phyloP scores from a whole-genome alignment of 2,888 invertebrate species.

The Myathropa florea region DNA sequence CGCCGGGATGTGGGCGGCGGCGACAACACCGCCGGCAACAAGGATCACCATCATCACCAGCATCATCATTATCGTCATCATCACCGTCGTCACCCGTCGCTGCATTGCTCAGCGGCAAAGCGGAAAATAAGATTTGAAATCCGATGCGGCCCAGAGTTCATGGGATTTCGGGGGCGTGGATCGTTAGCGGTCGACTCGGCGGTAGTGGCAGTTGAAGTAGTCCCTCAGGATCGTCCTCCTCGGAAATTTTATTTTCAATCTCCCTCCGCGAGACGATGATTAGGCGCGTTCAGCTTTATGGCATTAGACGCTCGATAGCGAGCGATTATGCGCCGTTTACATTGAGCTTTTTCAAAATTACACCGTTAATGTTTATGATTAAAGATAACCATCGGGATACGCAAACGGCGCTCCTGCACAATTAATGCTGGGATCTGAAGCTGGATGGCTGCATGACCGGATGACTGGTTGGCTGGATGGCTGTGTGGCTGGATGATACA shows the following conservation, averaged over 20 bases:
- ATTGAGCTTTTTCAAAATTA: constrained; percentile 34
- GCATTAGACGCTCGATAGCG: constrained; percentile 17
- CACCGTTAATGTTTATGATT: constrained; percentile 66
- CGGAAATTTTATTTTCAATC: constrained; percentile 45
- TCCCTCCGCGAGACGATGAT: constrained; percentile 34
- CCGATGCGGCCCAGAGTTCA: constrained; percentile 33
- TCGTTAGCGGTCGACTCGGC: constrained; percentile 42
- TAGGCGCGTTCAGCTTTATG: constrained; percentile 43
- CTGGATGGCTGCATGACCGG: not conserved
- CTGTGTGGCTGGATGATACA: not conserved
- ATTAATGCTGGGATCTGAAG: constrained; percentile 30
- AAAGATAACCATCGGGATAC: constrained; percentile 60
- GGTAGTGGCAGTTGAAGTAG: not conserved
- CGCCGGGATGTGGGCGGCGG: constrained; percentile 46
- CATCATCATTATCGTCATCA: constrained; percentile 41
- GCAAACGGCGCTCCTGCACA: constrained; percentile 48
- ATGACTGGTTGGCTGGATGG: not conserved
- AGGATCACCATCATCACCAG: constrained; percentile 53
- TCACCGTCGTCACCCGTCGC: not conserved
- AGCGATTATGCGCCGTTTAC: constrained; percentile 47
- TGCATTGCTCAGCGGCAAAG: constrained; percentile 50
- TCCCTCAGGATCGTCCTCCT: constrained; percentile 3
- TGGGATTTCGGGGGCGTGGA: constrained; percentile 45
- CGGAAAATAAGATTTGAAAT: constrained; percentile 70
- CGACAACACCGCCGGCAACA: constrained; percentile 41